Evolutionary conservation across 2,113 vertebrate genomes (phyloP), one percentile per base, ranked within the genome.

Genomic region (Myxocyprinus asiaticus): DNA sequence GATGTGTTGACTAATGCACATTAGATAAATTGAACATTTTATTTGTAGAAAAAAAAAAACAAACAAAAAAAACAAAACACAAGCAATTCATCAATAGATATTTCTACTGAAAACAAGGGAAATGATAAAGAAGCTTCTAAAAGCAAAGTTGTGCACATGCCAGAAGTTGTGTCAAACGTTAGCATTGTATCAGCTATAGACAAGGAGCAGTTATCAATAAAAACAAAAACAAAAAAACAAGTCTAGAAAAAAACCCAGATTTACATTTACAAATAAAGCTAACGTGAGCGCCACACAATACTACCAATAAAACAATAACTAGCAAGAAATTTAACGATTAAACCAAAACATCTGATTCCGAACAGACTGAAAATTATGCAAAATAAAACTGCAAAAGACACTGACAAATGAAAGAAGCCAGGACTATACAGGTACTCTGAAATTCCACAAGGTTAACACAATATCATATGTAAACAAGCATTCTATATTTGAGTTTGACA

Each of bases 21-120:
- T 58, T 65, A 85, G 88, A 84, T 88, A 96, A 95, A 95, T 96
- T 96, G 95, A 95, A 98, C 95, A 95, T 98, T 99, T 98, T 99
- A 99, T 99, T 99, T 97, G 96, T 99, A 96, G 61, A 44, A 98
- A 99, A 99, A 98, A n/a, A n/a, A n/a, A n/a, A n/a, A n/a, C n/a
- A n/a, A n/a, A n/a, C n/a, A n/a, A n/a, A n/a, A n/a, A n/a, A n/a
- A n/a, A n/a, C n/a, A n/a, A n/a, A 98, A 97, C 98, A 98, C 97
- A 98, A 98, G 97, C 96, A 98, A 96, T 98, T 97, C 96, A 98
- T 98, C 98, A 99, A 99, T 98, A 98, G 96, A 98, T 96, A 97
- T 99, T 98, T 99, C 95, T 98, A 98, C 97, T 95, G 96, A 94
- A 98, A 98, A 96, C 96, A 90, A 94, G 94, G 91, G 82, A 96